Conservation (phyloP, 2,888 invertebrate genomes). For the Chaetoderma sp. region DNA sequence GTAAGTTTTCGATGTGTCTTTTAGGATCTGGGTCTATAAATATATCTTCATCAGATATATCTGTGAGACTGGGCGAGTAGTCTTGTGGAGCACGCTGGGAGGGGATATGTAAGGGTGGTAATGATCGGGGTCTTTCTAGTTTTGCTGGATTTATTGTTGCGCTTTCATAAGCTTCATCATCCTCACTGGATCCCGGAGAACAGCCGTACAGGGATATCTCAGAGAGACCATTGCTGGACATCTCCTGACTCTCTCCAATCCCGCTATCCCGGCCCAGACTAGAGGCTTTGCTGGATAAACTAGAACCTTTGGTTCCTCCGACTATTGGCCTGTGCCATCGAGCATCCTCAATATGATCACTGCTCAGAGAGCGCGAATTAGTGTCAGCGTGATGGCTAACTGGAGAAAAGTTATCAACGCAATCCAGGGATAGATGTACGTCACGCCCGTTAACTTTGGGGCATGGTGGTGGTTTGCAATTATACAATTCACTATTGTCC, state of each 20-base stretch:
- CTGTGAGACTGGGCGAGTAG: too few relatives aligned
- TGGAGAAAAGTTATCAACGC: too few relatives aligned
- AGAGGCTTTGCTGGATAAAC: neutral
- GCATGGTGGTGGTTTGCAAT: too few relatives aligned
- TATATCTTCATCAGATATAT: too few relatives aligned
- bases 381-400: too few relatives aligned
- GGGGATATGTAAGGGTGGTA: neutral
- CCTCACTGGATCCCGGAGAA: neutral
- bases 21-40: too few relatives aligned
- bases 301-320: too few relatives aligned
- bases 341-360: neutral
- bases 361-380: constrained; percentile 3
- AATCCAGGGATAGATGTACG: too few relatives aligned
- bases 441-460: too few relatives aligned
- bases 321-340: neutral
- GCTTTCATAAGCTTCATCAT: neutral
- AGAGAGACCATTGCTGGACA: neutral
- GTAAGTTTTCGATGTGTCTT: too few relatives aligned
- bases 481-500: too few relatives aligned
- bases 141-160: neutral
- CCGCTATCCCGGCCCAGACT: constrained; percentile 5
- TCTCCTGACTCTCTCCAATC: neutral
- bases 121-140: neutral
- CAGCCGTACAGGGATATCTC: neutral
- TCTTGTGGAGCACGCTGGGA: too few relatives aligned